Conservation (phyloP, 2,113 vertebrate genomes). For the Python bivittatus region DNA sequence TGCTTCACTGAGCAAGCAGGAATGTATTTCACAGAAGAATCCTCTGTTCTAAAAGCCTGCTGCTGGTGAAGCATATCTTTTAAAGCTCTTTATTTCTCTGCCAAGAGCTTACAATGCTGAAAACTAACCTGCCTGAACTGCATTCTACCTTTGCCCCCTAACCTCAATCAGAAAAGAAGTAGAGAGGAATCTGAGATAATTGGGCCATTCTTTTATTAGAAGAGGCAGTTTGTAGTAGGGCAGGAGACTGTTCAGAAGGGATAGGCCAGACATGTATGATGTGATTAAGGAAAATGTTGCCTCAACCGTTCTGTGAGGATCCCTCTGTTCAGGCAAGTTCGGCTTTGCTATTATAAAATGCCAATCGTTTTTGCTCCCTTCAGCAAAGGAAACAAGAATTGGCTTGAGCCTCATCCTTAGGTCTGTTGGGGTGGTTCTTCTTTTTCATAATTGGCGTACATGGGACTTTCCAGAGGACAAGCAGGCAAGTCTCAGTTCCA, state of each 20-base stretch:
- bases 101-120: slow-evolving; percentile 22
- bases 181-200: slow-evolving; percentile 26
- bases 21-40: slow-evolving; percentile 47
- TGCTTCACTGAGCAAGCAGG: slow-evolving; percentile 40
- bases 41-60: slow-evolving; percentile 46
- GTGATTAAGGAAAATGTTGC: background rate
- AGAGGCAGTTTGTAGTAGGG: background rate
- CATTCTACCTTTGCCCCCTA: slow-evolving; percentile 29
- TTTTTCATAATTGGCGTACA: background rate
- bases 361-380: background rate
- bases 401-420: background rate
- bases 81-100: slow-evolving; percentile 33
- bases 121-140: slow-evolving; percentile 36
- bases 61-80: slow-evolving; percentile 33
- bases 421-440: background rate
- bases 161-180: slow-evolving; percentile 39
- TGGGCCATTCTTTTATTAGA: slow-evolving; percentile 17
- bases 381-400: background rate
- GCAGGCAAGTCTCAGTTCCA: background rate
- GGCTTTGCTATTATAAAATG: background rate
- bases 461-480: background rate
- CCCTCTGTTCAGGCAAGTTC: background rate
- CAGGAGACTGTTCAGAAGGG: background rate
- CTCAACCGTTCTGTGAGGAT: background rate
- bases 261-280: background rate